Percentiles rank a stretch among this genome's conserved stretches.
These are phyloP conservation scores for Eulithis prunata DNA, from an alignment of 2,888 invertebrate species.

Conservation along the genomic window DNA sequence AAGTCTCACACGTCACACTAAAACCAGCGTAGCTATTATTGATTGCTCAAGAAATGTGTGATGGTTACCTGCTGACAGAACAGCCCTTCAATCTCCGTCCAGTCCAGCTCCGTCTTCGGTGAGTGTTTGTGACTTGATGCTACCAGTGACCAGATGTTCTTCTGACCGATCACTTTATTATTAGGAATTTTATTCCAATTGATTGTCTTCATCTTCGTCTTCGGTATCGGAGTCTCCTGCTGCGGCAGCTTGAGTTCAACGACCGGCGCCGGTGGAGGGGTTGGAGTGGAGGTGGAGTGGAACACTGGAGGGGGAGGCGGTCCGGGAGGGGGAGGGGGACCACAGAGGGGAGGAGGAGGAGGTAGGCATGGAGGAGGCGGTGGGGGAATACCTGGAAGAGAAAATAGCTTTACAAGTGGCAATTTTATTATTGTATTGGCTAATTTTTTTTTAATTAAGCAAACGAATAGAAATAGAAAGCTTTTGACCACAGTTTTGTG, in stretches of 20 bases:
- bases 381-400: constrained; percentile 54
- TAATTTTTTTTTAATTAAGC: no score
- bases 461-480: neutral
- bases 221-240: constrained; percentile 96
- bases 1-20: no score
- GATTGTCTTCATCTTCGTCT: constrained; percentile 98
- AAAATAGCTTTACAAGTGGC: neutral
- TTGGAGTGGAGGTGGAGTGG: constrained; percentile 61
- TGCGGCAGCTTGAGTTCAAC: constrained; percentile 89
- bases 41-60: no score
- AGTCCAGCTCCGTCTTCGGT: constrained; percentile 94
- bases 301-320: constrained; percentile 73
- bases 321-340: constrained; percentile 69
- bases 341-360: constrained; percentile 61
- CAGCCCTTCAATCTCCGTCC: constrained; percentile 96
- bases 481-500: no score
- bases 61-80: constrained; percentile 93
- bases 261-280: constrained; percentile 69
- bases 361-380: constrained; percentile 52
- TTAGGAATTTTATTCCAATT: constrained; percentile 99
- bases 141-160: constrained; percentile 97
- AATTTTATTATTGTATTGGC: no score
- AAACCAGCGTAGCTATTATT: no score
- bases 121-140: constrained; percentile 93
- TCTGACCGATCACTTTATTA: constrained; percentile 93